These are phyloP conservation scores for Anguilla japonica DNA, from an alignment of 2,113 vertebrate species.

Conservation along the genomic window DNA sequence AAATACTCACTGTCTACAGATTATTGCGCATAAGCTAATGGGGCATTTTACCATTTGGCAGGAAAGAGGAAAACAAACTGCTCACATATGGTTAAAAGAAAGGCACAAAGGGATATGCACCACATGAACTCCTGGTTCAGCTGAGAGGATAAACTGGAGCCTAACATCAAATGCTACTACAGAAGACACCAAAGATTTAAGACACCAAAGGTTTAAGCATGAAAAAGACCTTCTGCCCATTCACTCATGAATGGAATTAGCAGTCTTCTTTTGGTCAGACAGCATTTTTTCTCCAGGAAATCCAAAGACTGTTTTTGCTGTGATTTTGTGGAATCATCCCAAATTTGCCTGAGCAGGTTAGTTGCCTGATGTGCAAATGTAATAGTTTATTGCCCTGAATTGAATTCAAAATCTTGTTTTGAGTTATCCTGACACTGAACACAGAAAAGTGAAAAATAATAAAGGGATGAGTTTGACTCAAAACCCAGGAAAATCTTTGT, in stretches of 20 bases:
- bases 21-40: neutral
- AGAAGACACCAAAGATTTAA: neutral
- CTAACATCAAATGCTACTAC: neutral
- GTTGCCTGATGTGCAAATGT: neutral
- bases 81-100: neutral
- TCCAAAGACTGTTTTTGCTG: neutral
- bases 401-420: neutral
- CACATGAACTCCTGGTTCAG: neutral
- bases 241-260: neutral
- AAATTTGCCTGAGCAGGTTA: neutral
- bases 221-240: neutral
- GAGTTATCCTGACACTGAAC: neutral
- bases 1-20: neutral
- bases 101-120: neutral
- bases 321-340: neutral
- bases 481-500: no score
- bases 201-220: neutral
- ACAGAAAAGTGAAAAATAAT: neutral
- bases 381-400: neutral
- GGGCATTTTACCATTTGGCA: neutral
- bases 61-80: neutral
- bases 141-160: neutral
- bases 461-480: no score
- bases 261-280: neutral
- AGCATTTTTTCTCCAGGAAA: neutral